Evolutionary conservation across 2,888 invertebrate genomes (phyloP).

Genomic region (Scaptomyza reducta): DNA sequence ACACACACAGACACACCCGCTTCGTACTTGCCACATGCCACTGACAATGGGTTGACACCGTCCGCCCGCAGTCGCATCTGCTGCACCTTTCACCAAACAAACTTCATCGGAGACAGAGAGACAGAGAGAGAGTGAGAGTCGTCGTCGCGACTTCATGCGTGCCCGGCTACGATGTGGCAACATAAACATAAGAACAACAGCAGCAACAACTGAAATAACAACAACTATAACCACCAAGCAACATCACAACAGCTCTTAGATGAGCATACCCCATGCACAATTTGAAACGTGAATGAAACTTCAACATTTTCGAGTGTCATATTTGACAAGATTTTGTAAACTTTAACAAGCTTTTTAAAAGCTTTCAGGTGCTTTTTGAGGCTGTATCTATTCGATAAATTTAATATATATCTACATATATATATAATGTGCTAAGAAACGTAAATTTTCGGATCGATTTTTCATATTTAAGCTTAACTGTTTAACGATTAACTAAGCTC

Average conservation of each 20-base stretch:
- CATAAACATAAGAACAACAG: conserved; percentile 70
- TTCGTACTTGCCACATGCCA: conserved; percentile 19
- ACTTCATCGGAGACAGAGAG: conserved; percentile 30
- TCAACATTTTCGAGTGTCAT: neutral
- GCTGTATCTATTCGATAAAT: neutral
- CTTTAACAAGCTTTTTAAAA: neutral
- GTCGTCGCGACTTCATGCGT: conserved; percentile 64
- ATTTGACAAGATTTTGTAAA: neutral
- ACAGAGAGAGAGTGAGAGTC: conserved; percentile 31
- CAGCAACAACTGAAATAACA: conserved; percentile 38
- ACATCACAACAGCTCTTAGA: conserved; percentile 11
- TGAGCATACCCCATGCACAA: conserved; percentile 42
- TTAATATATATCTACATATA: too few relatives aligned
- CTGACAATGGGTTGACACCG: conserved; percentile 73
- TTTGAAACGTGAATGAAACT: conserved; percentile 8
- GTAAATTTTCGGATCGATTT: too few relatives aligned
- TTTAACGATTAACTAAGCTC: too few relatives aligned
- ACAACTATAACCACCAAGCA: conserved; percentile 25
- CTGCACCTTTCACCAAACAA: conserved; percentile 43
- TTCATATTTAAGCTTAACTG: too few relatives aligned
- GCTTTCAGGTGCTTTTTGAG: neutral
- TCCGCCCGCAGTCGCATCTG: conserved; percentile 37
- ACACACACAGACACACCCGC: conserved; percentile 4
- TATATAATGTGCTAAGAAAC: too few relatives aligned
- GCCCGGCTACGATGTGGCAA: conserved; percentile 70